A percentile compares a stretch with the other conserved stretches of the same genome.
These are phyloP conservation scores for Muraenolepis orangiensis DNA, from an alignment of 2,797 vertebrate genomes.

Conservation along the genomic window DNA sequence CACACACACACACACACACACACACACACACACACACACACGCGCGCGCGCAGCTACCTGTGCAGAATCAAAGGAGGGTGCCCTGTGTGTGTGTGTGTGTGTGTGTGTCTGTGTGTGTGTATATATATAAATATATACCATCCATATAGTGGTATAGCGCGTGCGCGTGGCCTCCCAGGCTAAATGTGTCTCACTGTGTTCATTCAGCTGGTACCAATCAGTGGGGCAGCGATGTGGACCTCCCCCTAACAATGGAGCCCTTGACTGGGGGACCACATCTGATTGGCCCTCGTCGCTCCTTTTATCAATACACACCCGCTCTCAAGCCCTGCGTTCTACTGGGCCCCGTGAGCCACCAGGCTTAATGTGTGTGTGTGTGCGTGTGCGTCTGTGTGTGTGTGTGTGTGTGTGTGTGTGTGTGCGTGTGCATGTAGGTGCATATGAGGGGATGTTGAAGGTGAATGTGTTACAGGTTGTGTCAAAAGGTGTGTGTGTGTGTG, in stretches of 20 bases:
- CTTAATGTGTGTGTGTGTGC: background rate
- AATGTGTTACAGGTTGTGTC: background rate
- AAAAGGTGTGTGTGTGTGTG: constrained; percentile 17
- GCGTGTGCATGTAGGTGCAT: too few species aligned
- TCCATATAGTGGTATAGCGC: constrained; percentile 51
- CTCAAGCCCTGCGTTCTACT: background rate
- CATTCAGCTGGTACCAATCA: constrained; percentile 83
- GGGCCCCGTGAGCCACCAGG: background rate
- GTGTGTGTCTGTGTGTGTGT: constrained; percentile 23
- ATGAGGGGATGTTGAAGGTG: background rate
- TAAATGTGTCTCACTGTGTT: constrained; percentile 81
- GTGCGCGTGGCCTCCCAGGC: constrained; percentile 32
- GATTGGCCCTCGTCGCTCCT: constrained; percentile 35
- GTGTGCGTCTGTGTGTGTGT: too few species aligned
- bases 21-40: constrained; percentile 3
- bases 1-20: constrained; percentile 7
- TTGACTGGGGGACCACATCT: constrained; percentile 53
- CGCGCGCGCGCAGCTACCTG: background rate
- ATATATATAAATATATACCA: constrained; percentile 26
- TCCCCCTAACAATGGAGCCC: constrained; percentile 72
- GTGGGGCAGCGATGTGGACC: constrained; percentile 57
- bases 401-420: too few species aligned
- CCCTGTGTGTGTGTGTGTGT: constrained; percentile 11
- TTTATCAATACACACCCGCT: constrained; percentile 62
- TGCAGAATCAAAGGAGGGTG: background rate